A percentile compares a stretch with the other conserved stretches of the same genome.
Conservation (phyloP, 2,113 vertebrate species). For the Etheostoma spectabile region DNA sequence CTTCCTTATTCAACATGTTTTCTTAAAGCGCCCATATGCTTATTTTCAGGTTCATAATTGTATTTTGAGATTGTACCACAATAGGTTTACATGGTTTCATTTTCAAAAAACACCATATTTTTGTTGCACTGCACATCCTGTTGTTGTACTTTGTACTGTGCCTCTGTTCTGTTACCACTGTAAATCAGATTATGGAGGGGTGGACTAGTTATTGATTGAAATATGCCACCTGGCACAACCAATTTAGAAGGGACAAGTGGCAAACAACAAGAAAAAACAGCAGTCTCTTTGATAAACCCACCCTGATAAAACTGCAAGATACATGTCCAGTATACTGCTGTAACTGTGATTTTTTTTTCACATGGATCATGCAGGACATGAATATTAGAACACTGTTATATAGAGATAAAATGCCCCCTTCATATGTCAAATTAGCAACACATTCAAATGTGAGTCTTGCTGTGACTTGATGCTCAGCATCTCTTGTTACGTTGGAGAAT, state of each 20-base stretch:
- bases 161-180: constrained; percentile 21
- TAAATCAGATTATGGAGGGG: constrained; percentile 57
- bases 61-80: no score
- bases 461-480: neutral
- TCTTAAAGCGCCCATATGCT: neutral
- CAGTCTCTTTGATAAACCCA: neutral
- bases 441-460: neutral
- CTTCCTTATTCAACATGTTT: neutral
- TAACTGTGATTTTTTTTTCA: neutral
- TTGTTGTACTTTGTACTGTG: neutral
- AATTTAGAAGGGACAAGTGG: constrained; percentile 10
- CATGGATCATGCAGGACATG: neutral
- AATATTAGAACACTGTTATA: neutral
- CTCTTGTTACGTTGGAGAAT: no score
- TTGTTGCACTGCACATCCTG: no score
- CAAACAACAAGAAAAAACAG: constrained; percentile 20
- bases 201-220: constrained; percentile 63
- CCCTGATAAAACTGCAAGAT: neutral
- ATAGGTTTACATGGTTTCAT: no score
- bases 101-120: no score
- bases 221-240: constrained; percentile 39
- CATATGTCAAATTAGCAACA: neutral
- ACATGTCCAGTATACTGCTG: no score
- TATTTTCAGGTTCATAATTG: no score
- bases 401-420: neutral